Conservation (phyloP, 2,888 invertebrate genomes). For the Litoditis marina region DNA sequence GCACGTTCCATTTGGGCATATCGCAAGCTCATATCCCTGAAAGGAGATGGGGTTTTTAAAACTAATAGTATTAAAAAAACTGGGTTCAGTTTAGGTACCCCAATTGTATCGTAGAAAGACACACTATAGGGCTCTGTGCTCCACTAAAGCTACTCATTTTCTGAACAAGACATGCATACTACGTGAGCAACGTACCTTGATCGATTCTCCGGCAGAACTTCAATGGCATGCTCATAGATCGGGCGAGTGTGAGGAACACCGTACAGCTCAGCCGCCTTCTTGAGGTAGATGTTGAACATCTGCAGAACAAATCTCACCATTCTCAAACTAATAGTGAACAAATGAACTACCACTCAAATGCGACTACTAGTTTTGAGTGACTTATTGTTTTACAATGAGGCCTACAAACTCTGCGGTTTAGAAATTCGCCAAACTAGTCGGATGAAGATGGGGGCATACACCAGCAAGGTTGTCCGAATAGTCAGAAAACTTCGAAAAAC, state of each 20-base stretch:
- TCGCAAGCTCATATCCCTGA: conserved; percentile 87
- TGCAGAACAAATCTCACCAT: conserved; percentile 62
- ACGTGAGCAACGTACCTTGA: conserved; percentile 66
- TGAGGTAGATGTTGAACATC: conserved; percentile 97
- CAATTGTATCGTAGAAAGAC: too few species aligned
- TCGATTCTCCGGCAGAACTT: conserved; percentile 82
- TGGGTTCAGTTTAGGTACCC: too few species aligned
- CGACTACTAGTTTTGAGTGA: background rate
- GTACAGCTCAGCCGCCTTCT: conserved; percentile 94
- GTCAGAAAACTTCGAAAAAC: too few species aligned
- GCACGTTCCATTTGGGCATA: conserved; percentile 98
- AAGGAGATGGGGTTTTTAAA: conserved; percentile 13
- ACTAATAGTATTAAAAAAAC: background rate
- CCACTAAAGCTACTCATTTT: too few species aligned
- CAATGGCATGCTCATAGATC: conserved; percentile 97
- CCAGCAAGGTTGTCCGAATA: too few species aligned
- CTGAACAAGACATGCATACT: too few species aligned
- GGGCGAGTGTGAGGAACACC: conserved; percentile 92
- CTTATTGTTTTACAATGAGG: background rate
- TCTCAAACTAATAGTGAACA: too few species aligned
- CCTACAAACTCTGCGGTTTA: too few species aligned
- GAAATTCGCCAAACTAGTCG: too few species aligned
- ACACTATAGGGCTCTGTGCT: too few species aligned
- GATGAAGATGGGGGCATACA: too few species aligned
- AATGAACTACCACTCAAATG: background rate